phyloP scores from a whole-genome alignment of 1,140 invertebrate species.

The Euwallacea fornicatus region DNA sequence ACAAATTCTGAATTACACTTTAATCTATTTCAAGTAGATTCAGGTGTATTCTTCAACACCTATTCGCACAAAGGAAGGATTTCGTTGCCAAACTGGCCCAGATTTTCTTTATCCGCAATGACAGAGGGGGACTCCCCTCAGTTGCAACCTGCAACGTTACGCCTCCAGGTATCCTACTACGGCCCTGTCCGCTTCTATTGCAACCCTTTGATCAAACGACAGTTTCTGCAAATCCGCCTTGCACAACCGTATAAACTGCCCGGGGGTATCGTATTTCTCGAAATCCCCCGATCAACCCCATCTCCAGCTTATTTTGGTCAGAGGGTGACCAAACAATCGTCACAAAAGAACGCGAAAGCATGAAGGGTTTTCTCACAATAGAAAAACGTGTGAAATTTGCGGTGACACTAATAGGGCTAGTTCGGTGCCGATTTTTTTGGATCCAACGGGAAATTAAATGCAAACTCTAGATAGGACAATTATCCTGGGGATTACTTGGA shows the following conservation, averaged over 20 bases:
- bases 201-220: constrained; percentile 10
- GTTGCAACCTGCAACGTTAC: no score
- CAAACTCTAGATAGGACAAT: no score
- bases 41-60: constrained; percentile 43
- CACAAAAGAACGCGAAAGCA: constrained; percentile 13
- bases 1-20: constrained; percentile 42
- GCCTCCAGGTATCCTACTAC: no score
- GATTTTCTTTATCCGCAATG: no score
- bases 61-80: constrained; percentile 32
- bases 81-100: no score
- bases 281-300: neutral
- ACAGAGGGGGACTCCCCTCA: no score
- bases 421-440: constrained; percentile 14
- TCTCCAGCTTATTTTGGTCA: constrained; percentile 22
- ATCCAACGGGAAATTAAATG: no score
- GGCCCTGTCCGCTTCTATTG: no score
- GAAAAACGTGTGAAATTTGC: constrained; percentile 46
- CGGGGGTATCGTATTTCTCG: constrained; percentile 36
- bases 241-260: constrained; percentile 41
- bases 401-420: constrained; percentile 42
- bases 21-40: constrained; percentile 41
- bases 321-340: constrained; percentile 6
- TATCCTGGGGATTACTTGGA: no score
- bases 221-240: constrained; percentile 32
- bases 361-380: constrained; percentile 23